Evolutionary conservation across 2,113 vertebrate species (phyloP), one percentile per base, ranked within the genome.

Genomic region (Caracal caracal): DNA sequence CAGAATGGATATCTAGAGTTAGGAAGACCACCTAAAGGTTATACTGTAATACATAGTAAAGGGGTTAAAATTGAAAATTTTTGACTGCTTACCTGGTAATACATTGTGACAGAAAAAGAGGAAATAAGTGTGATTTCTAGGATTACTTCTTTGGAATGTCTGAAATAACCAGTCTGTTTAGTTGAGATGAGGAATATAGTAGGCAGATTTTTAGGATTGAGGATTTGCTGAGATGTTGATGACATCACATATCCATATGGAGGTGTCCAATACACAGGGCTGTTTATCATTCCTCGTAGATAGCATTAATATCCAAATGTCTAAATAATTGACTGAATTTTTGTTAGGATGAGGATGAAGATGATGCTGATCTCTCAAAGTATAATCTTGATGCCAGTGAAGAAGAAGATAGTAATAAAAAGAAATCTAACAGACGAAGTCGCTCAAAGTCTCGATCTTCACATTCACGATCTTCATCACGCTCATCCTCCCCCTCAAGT

Each of bases 361-460:
- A 99, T 24, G 99, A 99, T 49, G 99, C 99, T 5, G 99, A 99
- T 98, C 99, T 99, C 75, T 99, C 99, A 93, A 99, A 99, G 98
- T 99, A 99, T 28, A 99, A 99, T 96, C 99, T 99, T 80, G 99
- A 99, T 78, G 99, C 99, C 98, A 99, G 99, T 66, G 99, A 99
- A 53, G 99, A 99, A 47, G 99, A 99, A 92, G 99, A 99, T 84
- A 95, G 96, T 88, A 98, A 78, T 95, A 99, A 99, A 99, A 98
- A 98, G 97, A 98, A 98, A 96, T 4, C 98, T 61, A 98, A 98
- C 94, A 98, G 99, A 98, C 98, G 98, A 96, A 99, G 99, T 97
- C 99, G 95, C n/a, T 99, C 99, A 89, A 99, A 99, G 94, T 99
- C 99, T 4, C 99, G 98, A 59, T 99, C 99, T n/a, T 99, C 99